Evolutionary conservation across 2,797 vertebrate species (phyloP), one percentile per base, ranked within the genome.

Genomic region (Sternarchorhynchus goeldii): DNA sequence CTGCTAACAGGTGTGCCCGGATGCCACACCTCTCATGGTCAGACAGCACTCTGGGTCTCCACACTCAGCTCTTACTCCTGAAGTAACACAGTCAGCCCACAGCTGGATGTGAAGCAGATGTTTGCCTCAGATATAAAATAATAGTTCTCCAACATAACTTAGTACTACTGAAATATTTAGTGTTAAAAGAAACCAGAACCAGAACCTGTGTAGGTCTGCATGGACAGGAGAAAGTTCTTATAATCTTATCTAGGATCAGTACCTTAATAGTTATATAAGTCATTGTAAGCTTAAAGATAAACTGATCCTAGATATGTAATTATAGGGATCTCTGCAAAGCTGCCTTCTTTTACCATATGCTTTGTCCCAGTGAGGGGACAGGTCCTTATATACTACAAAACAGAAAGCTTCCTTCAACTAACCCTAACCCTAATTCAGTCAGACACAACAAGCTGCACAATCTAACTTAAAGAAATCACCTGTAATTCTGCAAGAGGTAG

Each of bases 1-100:
- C 39, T 29, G 68, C 53, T 70, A 17, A 75, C 18, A 32, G 45
- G 21, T 62, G 21, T 62, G 41, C 76, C 56, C 20, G 18, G 41
- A 60, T 12, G 45, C 20, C 36, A 53, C 5, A 36, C 65, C 57
- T 53, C 75, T 56, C 67, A 6, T 75, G 58, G 57, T 32, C 1
- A 10, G 39, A 69, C 65, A 39, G 36, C 16, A 20, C 31, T 50
- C 62, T 62, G 14, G 58, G 62, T 68, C 71, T 72, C 34, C 29
- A 18, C 17, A 32, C 70, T 59, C 63, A 0, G 69, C 50, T 50
- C 69, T 31, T 73, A 57, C 75, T 81, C 50, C 71, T 81, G 73
- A 76, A 81, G 55, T 63, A 68, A 70, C 77, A 79, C 80, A 77
- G 77, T 84, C 53, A 84, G 74, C 63, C 80, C 53, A 53, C 74